phyloP scores from a whole-genome alignment of 2,113 vertebrate genomes.

The Spheniscus mendiculus region DNA sequence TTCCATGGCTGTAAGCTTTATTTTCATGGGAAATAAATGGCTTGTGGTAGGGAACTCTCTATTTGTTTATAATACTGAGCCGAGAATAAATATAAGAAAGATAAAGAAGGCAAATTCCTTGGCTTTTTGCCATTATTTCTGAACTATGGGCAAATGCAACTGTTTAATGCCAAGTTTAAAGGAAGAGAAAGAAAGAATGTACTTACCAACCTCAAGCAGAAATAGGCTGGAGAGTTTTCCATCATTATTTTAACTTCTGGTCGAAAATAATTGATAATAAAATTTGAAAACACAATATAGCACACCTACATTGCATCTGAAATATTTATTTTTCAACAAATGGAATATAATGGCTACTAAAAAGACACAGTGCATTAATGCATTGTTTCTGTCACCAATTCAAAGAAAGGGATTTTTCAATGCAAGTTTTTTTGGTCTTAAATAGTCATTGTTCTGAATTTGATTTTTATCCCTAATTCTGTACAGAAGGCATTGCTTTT shows the following conservation, averaged over 20 bases:
- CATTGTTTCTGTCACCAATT: neutral
- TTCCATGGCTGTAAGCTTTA: neutral
- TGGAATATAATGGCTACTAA: neutral
- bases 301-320: neutral
- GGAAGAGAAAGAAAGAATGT: neutral
- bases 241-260: neutral
- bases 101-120: neutral
- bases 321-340: neutral
- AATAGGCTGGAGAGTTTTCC: neutral
- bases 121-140: slow-evolving; percentile 2
- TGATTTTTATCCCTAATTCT: neutral
- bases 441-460: neutral
- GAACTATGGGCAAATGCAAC: neutral
- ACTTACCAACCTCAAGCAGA: slow-evolving; percentile 14
- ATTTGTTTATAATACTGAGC: neutral
- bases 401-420: neutral
- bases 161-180: neutral
- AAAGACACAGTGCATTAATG: neutral
- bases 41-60: neutral
- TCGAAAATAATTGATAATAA: neutral
- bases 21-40: neutral
- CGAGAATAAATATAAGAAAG: neutral
- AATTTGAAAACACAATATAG: neutral
- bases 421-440: neutral
- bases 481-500: neutral